Evolutionary conservation across 2,797 vertebrate genomes (phyloP).

Genomic region (Catamblyrhynchus diadema): DNA sequence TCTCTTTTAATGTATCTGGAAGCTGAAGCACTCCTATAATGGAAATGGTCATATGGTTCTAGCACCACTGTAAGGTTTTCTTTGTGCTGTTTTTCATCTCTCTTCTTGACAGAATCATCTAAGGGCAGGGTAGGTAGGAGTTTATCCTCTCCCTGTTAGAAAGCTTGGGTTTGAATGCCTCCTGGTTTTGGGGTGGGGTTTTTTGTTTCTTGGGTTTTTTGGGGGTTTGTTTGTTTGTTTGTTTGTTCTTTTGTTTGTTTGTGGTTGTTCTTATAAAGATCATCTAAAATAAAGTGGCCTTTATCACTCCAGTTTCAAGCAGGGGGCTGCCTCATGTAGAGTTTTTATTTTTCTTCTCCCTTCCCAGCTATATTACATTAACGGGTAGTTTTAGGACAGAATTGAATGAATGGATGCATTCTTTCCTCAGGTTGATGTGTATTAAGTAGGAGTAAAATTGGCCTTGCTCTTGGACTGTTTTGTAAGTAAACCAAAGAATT

Average conservation of each 20-base stretch:
- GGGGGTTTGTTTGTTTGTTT: too few species aligned
- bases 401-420: not conserved
- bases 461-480: not conserved
- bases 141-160: not conserved
- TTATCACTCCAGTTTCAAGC: not conserved
- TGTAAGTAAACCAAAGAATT: not conserved
- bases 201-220: not conserved
- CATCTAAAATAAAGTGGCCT: not conserved
- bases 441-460: conserved; percentile 25
- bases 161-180: not conserved
- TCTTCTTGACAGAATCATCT: not conserved
- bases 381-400: not conserved
- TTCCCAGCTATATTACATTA: not conserved
- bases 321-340: not conserved
- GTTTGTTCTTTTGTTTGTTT: not conserved
- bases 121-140: not conserved
- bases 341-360: not conserved
- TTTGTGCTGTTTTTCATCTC: not conserved
- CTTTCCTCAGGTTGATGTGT: not conserved
- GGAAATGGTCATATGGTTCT: not conserved
- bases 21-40: not conserved
- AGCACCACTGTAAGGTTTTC: not conserved
- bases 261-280: not conserved
- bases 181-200: not conserved
- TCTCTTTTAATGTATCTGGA: not conserved